Evolutionary conservation across 2,888 invertebrate species (phyloP), one percentile per base, ranked within the genome.

Genomic region (Drosophila bunnanda): DNA sequence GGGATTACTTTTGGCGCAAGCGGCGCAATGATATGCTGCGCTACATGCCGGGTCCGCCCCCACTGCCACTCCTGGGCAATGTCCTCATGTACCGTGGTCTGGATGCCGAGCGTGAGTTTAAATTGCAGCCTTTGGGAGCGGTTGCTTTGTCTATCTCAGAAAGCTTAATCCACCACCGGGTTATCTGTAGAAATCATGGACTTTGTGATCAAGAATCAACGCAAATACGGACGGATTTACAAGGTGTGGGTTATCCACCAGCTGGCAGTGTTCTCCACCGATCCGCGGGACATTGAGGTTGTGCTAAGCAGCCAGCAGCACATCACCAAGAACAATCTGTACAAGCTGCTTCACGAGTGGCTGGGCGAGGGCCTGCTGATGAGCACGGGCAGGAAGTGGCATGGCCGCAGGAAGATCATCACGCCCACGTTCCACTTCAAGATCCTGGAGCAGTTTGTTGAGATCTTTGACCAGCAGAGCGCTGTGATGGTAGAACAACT

Each of bases 401-500:
- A 93, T 80, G 91, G 92, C 0, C 93, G 95, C 32, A 93, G 96
- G 22, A 96, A 95, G 90, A 94, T 96, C 70, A 92, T 96, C 67
- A 89, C 86, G 32, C 96, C 96, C 2, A 94, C 96, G 0, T 96
- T 96, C 90, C 96, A 96, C 91, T 96, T 96, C 89, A 95, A 95
- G 85, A 96, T 96, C 59, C 91, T 96, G 41, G 95, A 96, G 88
- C 94, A 95, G 80, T 96, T 96, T 90, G 91, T 95, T 13, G 94
- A 94, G 4, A 94, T 95, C 0, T 96, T 96, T 89, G 94, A 96
- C 80, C 94, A 94, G 73, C 95, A 95, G 75, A 93, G 94, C 28
- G 90, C 92, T 25, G 92, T 94, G 22, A 92, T 96, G 78, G 90
- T 94, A 0, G 89, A 94, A 0, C 94, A 94, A 77, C 90, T 96